Evolutionary conservation across 2,113 vertebrate species (phyloP).

Genomic region (Chrysochloris asiatica): DNA sequence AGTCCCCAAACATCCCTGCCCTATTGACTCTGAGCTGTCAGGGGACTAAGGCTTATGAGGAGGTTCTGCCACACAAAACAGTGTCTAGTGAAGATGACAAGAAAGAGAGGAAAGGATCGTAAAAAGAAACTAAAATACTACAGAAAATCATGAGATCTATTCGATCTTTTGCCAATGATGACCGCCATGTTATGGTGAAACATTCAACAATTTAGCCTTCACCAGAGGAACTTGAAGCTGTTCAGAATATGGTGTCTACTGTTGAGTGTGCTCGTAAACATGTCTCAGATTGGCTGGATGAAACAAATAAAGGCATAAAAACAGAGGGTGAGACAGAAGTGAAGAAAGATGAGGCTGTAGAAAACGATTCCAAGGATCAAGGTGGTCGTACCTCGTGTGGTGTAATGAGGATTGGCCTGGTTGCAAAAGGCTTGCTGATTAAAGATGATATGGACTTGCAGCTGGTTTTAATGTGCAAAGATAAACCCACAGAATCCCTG

Average conservation of each 20-base stretch:
- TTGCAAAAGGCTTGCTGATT: slow-evolving; percentile 98
- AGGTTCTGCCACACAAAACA: slow-evolving; percentile 88
- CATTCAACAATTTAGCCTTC: slow-evolving; percentile 99
- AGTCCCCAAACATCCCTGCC: slow-evolving; percentile 75
- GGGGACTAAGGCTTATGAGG: slow-evolving; percentile 94
- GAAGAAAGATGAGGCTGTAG: slow-evolving; percentile 86
- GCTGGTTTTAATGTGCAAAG: too few relatives aligned
- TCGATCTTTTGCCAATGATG: slow-evolving; percentile 98
- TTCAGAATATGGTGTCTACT: slow-evolving; percentile 98
- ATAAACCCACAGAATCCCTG: slow-evolving; percentile 94
- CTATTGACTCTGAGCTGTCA: slow-evolving; percentile 85
- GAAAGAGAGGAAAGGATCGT: slow-evolving; percentile 86
- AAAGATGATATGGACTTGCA: too few relatives aligned
- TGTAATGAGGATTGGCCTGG: slow-evolving; percentile 97
- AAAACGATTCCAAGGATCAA: slow-evolving; percentile 91
- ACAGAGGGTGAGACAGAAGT: slow-evolving; percentile 85
- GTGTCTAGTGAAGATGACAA: slow-evolving; percentile 87
- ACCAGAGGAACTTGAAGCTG: slow-evolving; percentile 96
- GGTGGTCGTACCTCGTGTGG: slow-evolving; percentile 94
- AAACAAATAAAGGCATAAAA: slow-evolving; percentile 84
- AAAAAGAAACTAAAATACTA: slow-evolving; percentile 83
- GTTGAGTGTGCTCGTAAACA: slow-evolving; percentile 98
- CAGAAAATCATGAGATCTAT: slow-evolving; percentile 94
- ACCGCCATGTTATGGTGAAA: slow-evolving; percentile 99
- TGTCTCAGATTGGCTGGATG: slow-evolving; percentile 97